These are phyloP conservation scores for Dastarcus helophoroides DNA, from an alignment of 2,888 invertebrate genomes.

Conservation along the genomic window DNA sequence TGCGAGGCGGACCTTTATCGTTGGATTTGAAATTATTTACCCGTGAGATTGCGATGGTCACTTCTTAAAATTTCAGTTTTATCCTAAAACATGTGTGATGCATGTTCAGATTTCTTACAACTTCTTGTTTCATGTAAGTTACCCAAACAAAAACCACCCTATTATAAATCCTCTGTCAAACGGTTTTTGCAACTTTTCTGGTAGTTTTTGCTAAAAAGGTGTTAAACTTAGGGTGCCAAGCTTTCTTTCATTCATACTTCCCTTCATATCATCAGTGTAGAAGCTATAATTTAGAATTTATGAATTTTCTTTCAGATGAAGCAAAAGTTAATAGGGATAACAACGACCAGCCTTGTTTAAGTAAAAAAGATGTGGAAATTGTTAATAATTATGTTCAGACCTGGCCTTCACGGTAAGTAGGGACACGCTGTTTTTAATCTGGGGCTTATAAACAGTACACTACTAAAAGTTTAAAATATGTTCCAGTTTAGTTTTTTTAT, in stretches of 20 bases:
- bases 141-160: constrained; percentile 5
- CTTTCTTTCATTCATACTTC: too few relatives aligned
- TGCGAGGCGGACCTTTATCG: constrained; percentile 12
- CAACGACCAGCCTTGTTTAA: constrained; percentile 62
- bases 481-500: neutral
- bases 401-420: constrained; percentile 72
- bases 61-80: constrained; percentile 16
- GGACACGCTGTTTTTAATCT: neutral
- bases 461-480: neutral
- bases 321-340: constrained; percentile 66
- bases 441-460: neutral
- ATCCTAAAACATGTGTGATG: constrained; percentile 69
- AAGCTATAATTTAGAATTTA: constrained; percentile 2
- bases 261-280: too few relatives aligned
- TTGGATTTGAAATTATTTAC: too few relatives aligned
- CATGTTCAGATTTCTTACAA: constrained; percentile 87
- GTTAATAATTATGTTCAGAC: constrained; percentile 76
- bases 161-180: neutral
- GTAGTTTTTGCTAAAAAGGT: too few relatives aligned
- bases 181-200: too few relatives aligned
- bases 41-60: too few relatives aligned
- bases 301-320: constrained; percentile 55
- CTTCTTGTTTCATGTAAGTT: constrained; percentile 75
- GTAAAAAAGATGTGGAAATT: constrained; percentile 70
- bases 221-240: too few relatives aligned